Base-by-base conservation (phyloP, 2,888 invertebrate genomes). In the Dryomyza anilis region DNA sequence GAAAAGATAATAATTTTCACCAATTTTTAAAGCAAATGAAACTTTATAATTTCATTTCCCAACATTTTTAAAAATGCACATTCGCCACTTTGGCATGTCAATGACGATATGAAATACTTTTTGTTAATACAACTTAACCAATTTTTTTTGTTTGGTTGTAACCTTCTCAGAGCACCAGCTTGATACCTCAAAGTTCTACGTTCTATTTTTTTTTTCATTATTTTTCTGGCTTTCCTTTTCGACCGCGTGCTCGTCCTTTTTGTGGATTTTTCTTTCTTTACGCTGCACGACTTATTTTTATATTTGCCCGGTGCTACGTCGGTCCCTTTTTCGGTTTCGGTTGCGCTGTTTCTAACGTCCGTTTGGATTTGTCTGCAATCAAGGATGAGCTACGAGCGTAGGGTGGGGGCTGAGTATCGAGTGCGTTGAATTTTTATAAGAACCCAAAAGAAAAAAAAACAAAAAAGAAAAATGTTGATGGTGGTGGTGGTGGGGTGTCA, bases 271-370 rank as follows among this genome's bases (percentile, higher is more conserved):
- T 50, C 23, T 50, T 50, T 14, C 36, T 39, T 36, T 55, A 36
- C 55, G 55, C 27, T 55, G 55, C 23, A 23, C 36, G 36, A 55
- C 36, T 55, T 55, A 55, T 55, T 55, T 55, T 55, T 55, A 55
- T 55, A 55, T 55, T 55, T 19, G 48, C 25, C 16, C 19, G 43
- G 29, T 19, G 25, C 19, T 45, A 43, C 27, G 30, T 48, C 45
- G 53, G 39, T 61, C 61, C 53, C 61, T 53, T 53, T 43, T 60
- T 52, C n/a, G 10, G 45, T 57, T n/a, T 19, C 16, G 7, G 46
- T 43, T 29, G 16, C 43, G 8, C 36, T 55, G 14, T 43, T 27
- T 52, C 52, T 19, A 36, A 43, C 21, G 61, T 43, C 61, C 52
- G 14, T 36, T 21, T 33, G 52, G 36, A 36, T 50, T 45, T 45